Base-by-base conservation (phyloP, 2,113 vertebrate species). In the Athene noctua region DNA sequence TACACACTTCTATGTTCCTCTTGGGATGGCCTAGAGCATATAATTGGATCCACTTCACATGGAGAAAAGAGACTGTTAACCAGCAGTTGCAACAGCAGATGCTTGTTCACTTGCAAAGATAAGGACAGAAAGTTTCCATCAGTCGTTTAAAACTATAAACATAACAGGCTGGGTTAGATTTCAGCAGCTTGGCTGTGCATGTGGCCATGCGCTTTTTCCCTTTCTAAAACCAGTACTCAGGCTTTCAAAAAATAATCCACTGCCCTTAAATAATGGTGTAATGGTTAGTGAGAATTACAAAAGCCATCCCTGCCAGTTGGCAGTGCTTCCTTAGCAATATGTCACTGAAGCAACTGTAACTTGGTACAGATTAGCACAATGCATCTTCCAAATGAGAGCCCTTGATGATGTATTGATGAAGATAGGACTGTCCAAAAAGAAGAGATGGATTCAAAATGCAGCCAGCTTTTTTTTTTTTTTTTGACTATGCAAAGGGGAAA, bases 301-400 rank as follows among this genome's bases (percentile, higher is more conserved):
- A 97, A 97, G 93, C 40, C 86, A 81, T 92, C 93, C 83, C 87
- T 91, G 94, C 95, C 96, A 96, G 97, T 84, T 97, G 97, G 91
- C 96, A 80, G 95, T 27, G 75, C 80, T 94, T 95, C 90, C 91
- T 86, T 63, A 93, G 95, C 74, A 91, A 96, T 96, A 94, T 52
- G 94, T 96, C 91, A 92, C 90, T 52, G 78, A 77, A 93, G 90
- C 89, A 86, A 94, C 75, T 85, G 67, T 58, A 80, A 26, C 38
- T 74, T 14, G 0, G 91, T 78, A 84, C 71, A 82, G 80, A 93
- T 49, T 57, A 96, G 72, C 51, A 55, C 85, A 94, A 96, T 96
- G 81, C 30, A 92, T 95, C 96, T 95, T 79, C 80, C n/a, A 84
- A 77, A 96, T 25, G 83, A 97, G 96, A 92, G 68, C 74, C 49